Evolutionary conservation across 2,888 invertebrate genomes (phyloP).

Genomic region (Myopa tessellatipennis): DNA sequence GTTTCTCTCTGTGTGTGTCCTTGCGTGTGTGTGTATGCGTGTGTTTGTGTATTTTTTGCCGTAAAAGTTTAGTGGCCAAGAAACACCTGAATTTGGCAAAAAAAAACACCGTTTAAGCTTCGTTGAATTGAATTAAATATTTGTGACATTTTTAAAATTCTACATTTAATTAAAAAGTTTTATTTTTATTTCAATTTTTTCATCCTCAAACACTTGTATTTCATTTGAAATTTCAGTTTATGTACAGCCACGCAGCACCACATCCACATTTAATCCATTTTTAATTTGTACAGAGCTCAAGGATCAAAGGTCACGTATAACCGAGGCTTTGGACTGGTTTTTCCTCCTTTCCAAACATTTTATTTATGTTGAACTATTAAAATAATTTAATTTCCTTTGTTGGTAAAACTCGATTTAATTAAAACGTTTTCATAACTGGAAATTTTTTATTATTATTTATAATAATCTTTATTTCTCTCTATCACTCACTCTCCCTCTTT

Average conservation of each 20-base stretch:
- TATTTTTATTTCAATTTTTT: background rate
- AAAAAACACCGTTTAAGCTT: background rate
- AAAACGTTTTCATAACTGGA: background rate
- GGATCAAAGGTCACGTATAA: no score
- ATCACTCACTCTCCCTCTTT: background rate
- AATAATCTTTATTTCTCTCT: background rate
- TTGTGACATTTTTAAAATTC: background rate
- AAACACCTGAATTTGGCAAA: background rate
- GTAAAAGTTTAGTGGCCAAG: background rate
- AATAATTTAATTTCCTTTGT: constrained; percentile 25
- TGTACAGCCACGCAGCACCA: no score
- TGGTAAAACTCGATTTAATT: background rate
- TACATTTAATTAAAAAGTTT: background rate
- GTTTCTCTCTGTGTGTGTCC: background rate
- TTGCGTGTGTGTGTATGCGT: background rate
- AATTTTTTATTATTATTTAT: background rate
- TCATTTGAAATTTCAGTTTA: background rate
- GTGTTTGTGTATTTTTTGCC: background rate
- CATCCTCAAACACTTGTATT: background rate
- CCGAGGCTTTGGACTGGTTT: background rate
- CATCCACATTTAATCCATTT: background rate
- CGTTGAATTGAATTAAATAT: background rate
- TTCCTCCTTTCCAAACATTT: background rate
- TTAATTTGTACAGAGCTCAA: background rate
- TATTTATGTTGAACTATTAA: constrained; percentile 14